Base-by-base conservation (phyloP, 2,797 vertebrate species). In the Pseudomugil tenellus region DNA sequence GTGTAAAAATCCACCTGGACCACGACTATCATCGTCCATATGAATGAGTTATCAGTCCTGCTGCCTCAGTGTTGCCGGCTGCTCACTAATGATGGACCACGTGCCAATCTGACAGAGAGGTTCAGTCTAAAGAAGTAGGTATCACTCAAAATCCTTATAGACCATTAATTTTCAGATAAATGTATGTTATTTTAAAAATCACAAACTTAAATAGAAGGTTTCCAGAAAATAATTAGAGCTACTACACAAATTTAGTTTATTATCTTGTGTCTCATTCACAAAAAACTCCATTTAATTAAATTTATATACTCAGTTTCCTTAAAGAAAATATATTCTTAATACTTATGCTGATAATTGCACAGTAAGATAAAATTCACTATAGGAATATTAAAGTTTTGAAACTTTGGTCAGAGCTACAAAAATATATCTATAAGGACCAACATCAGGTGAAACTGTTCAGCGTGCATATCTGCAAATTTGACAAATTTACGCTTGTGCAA, bases 1-100 rank as follows among this genome's bases (percentile, higher is more conserved):
- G 77, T 82, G 76, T 80, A n/a, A 48, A 75, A 79, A 87, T 91
- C 89, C 89, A 91, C 87, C 82, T 92, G 87, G 83, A 87, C 81
- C 77, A 49, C 86, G 80, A 84, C 87, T 89, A 56, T 74, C 86
- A 86, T 86, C 84, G 80, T 87, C 88, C 79, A 63, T 71, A 58
- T 84, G 79, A 86, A 68, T 79, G 80, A 85, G 67, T 85, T 85
- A 81, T 84, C 85, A 89, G 84, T 84, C 57, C 74, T 83, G 84
- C 79, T 86, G 87, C 77, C 84, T 82, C 85, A 73, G 48, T 82
- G 72, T 67, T 63, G 70, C 77, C 72, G 80, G 74, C 82, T 85
- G 81, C 53, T 88, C 85, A 67, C 77, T 77, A 77, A 84, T 85
- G 81, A 89, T 76, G 77, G 63, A 84, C 58, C 85, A 77, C 73